A percentile compares a stretch with the other conserved stretches of the same genome.
These are phyloP conservation scores for Spatulosminthurus flaviceps DNA, from an alignment of 2,888 invertebrate species.

Conservation along the genomic window DNA sequence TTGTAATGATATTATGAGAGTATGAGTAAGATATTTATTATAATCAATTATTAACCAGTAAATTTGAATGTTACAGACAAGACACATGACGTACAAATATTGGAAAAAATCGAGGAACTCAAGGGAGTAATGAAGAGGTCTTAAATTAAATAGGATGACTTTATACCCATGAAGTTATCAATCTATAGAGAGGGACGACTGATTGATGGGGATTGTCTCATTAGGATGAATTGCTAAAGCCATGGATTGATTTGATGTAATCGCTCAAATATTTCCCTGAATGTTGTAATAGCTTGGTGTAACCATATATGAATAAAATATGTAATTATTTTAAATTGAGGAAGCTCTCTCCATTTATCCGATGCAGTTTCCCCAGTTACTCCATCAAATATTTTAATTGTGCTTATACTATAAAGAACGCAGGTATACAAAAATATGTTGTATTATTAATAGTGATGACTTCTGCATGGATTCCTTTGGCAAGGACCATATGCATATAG, in stretches of 20 bases:
- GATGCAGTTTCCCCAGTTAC: neutral
- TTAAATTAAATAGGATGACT: neutral
- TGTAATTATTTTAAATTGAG: neutral
- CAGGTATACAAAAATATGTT: neutral
- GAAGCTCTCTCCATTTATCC: neutral
- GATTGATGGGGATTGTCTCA: neutral
- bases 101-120: neutral
- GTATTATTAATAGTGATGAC: constrained; percentile 36
- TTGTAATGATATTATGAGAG: constrained; percentile 14
- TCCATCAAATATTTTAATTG: neutral
- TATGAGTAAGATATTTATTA: neutral
- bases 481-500: constrained; percentile 25
- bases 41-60: neutral
- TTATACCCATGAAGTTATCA: constrained; percentile 20
- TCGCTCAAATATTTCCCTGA: neutral
- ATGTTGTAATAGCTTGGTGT: neutral
- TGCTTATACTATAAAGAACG: too few species aligned
- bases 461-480: neutral
- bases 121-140: neutral
- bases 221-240: neutral
- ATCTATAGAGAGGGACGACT: too few species aligned
- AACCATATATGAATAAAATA: neutral
- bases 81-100: neutral
- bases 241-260: neutral
- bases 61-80: neutral